Base-by-base conservation (phyloP, 1,140 invertebrate species). In the Eulimnadia texana region DNA sequence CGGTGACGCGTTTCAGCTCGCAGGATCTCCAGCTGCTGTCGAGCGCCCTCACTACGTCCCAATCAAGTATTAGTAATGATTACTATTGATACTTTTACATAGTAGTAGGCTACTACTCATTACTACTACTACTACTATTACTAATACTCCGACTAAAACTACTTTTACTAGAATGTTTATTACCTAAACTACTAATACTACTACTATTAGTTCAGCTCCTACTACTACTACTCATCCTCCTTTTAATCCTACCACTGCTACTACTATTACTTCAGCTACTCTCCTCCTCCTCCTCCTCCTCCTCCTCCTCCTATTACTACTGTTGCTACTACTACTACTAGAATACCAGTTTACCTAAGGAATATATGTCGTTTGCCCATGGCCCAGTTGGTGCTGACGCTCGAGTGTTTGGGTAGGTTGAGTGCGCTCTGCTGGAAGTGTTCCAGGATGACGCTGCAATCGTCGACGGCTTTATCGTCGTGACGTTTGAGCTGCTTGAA, bases 321-420 rank as follows among this genome's bases (percentile, higher is more conserved):
- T n/a, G n/a, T n/a, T n/a, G n/a, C n/a, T n/a, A n/a, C n/a, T n/a
- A n/a, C n/a, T n/a, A n/a, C n/a, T n/a, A n/a, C n/a, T n/a, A n/a
- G n/a, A n/a, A n/a, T n/a, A n/a, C n/a, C n/a, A n/a, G n/a, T 50
- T 60, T 67, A 80, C 78, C 78, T 80, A 3, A 94, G 79, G 74
- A 95, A 95, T 20, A 94, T 88, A 70, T 95, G 91, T 47, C 90
- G 78, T 71, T 93, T 92, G 62, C 92, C 93, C 23, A 91, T 77
- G n/a, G 89, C 88, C 88, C 88, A 92, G 69, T 83, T 84, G 58
- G 84, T 88, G 51, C 82, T 77, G 10, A 78, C 69, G 64, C 74
- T 72, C 27, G 69, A 72, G 58, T 67, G 63, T 69, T 69, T 58
- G 57, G 65, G 58, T 29, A 67, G 67, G 64, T 68, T 69, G 58